These are phyloP conservation scores for Galeruca laticollis DNA, from an alignment of 2,888 invertebrate genomes.

Conservation along the genomic window DNA sequence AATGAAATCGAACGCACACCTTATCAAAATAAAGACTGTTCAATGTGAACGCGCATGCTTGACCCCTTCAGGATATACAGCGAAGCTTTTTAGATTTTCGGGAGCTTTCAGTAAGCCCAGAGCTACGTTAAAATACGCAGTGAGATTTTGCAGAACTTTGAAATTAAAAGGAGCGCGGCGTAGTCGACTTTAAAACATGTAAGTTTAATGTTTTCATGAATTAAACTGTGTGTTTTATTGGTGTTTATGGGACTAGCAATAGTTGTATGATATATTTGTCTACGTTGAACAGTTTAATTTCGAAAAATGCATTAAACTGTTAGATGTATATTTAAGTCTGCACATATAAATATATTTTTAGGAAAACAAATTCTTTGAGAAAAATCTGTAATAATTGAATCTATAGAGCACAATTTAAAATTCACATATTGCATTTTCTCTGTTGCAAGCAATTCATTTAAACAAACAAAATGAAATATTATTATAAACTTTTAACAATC, in stretches of 20 bases:
- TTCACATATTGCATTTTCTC: too few species aligned
- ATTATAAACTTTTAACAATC: too few species aligned
- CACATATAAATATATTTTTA: too few species aligned
- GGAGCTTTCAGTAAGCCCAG: conserved; percentile 41
- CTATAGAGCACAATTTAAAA: too few species aligned
- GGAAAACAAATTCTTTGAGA: too few species aligned
- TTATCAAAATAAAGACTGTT: conserved; percentile 21
- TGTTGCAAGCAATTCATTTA: too few species aligned
- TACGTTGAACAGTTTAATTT: neutral
- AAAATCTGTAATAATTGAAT: too few species aligned
- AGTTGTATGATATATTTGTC: neutral
- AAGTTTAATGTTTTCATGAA: conserved; percentile 34
- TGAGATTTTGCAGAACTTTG: conserved; percentile 18
- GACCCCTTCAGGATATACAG: conserved; percentile 34
- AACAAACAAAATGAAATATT: too few species aligned
- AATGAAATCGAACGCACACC: conserved; percentile 31
- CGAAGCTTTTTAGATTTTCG: conserved; percentile 37
- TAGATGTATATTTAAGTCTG: too few species aligned
- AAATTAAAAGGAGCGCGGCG: conserved; percentile 20
- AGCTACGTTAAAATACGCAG: conserved; percentile 19
- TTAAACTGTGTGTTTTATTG: conserved; percentile 16
- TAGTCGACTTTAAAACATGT: conserved; percentile 20
- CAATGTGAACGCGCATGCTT: conserved; percentile 27
- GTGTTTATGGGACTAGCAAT: neutral
- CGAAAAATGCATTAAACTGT: too few species aligned